phyloP scores from a whole-genome alignment of 2,888 invertebrate genomes.

The Pomacea canaliculata region DNA sequence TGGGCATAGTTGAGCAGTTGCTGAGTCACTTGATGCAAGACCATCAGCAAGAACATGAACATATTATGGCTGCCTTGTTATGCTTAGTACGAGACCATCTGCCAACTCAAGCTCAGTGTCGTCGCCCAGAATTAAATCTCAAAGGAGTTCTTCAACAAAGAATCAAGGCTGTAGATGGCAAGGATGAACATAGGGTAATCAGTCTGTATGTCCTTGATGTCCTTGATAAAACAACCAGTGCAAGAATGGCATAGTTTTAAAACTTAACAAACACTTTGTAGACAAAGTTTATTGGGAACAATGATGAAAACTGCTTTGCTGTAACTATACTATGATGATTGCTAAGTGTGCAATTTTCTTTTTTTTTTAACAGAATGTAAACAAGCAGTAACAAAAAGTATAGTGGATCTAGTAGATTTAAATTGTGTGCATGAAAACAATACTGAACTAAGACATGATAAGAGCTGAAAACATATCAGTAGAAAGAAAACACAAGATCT shows the following conservation, averaged over 20 bases:
- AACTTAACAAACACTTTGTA: not conserved
- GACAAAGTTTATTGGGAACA: not conserved
- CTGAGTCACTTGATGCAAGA: slow-evolving; percentile 62
- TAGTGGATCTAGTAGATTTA: no score
- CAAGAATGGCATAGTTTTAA: no score
- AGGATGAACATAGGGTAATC: slow-evolving; percentile 69
- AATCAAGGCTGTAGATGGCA: slow-evolving; percentile 66
- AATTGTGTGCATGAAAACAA: no score
- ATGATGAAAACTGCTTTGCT: not conserved
- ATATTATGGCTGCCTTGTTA: slow-evolving; percentile 72
- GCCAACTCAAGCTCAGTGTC: slow-evolving; percentile 69
- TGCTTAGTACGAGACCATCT: slow-evolving; percentile 71
- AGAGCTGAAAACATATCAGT: no score
- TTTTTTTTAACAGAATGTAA: no score
- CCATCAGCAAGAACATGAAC: slow-evolving; percentile 72
- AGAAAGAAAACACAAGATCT: no score
- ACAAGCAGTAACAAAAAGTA: no score
- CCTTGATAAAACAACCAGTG: no score
- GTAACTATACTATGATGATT: no score
- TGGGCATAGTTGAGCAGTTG: slow-evolving; percentile 69
- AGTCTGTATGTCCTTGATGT: no score
- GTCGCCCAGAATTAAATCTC: slow-evolving; percentile 69
- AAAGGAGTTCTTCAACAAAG: slow-evolving; percentile 68
- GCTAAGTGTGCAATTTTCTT: no score
- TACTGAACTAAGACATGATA: no score